Evolutionary conservation across 2,888 invertebrate genomes (phyloP), one percentile per base, ranked within the genome.

Genomic region (Platycheirus albimanus): DNA sequence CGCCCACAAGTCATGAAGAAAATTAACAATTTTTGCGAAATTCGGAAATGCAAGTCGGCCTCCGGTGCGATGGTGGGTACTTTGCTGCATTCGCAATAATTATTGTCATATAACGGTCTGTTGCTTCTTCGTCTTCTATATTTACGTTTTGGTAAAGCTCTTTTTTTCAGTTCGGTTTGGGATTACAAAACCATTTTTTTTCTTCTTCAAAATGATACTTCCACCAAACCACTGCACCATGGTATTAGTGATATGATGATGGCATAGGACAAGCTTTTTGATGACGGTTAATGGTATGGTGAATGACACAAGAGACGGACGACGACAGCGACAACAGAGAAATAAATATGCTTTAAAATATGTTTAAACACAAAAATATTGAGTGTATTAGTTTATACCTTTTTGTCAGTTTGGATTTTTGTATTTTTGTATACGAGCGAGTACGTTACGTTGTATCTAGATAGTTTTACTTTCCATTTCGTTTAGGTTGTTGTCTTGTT

Each of bases 381-480:
- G 41, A 33, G 71, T 78, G 83, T 83, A 58, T 83, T 78, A 74
- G 83, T 81, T 67, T n/a, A n/a, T n/a, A 36, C 38, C 63, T 77
- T 81, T 77, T 81, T 77, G 66, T 81, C 61, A 77, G 71, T 56
- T 67, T 45, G 69, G 51, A 41, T 47, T 70, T 71, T 71, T 33
- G 45, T 78, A n/a, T n/a, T n/a, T n/a, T n/a, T n/a, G n/a, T n/a
- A n/a, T n/a, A n/a, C n/a, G n/a, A n/a, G n/a, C n/a, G n/a, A n/a
- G n/a, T n/a, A n/a, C n/a, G n/a, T n/a, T n/a, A 38, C 63, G 19
- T 11, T 33, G 54, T 54, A 38, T 56, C 56, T 56, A 56, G 56
- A 56, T 64, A 71, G 38, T 79, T 85, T 83, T 86, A 85, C 86
- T 86, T 86, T 86, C 86, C 85, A 86, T 85, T 86, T 84, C 74